Evolutionary conservation across 2,888 invertebrate genomes (phyloP).

Genomic region (Nipponacmea schrenckii): DNA sequence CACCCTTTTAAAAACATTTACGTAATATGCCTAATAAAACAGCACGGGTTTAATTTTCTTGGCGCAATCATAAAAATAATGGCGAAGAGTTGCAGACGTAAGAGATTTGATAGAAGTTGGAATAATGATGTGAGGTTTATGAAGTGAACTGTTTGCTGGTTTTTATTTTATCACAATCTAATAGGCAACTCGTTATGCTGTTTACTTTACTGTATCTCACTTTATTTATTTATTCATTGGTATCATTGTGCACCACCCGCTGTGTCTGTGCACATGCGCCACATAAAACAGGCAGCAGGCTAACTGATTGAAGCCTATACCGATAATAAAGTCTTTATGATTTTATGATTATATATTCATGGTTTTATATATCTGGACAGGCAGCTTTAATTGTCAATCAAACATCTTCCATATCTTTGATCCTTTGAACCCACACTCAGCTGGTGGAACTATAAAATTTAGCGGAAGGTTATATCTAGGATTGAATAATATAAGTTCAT

Average conservation of each 20-base stretch:
- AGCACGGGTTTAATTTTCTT: slow-evolving; percentile 6
- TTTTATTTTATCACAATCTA: not conserved
- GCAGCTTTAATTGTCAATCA: not conserved
- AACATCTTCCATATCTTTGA: not conserved
- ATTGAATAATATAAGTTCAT: too few species aligned
- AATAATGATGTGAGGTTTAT: too few species aligned
- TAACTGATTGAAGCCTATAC: not conserved
- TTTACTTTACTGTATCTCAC: not conserved
- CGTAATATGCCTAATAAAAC: not conserved
- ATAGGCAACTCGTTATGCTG: not conserved
- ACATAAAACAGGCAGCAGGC: slow-evolving; percentile 2
- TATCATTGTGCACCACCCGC: slow-evolving; percentile 1
- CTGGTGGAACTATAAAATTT: not conserved
- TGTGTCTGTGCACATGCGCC: not conserved
- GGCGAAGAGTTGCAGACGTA: too few species aligned
- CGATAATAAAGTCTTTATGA: slow-evolving; percentile 4
- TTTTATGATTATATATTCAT: slow-evolving; percentile 6
- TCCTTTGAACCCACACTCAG: not conserved
- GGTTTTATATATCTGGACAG: not conserved
- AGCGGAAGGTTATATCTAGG: not conserved
- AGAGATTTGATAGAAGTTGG: too few species aligned
- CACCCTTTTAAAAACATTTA: not conserved
- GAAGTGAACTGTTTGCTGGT: too few species aligned
- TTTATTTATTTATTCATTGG: not conserved
- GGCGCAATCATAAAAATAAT: not conserved